Percentiles rank a stretch among this genome's conserved stretches.
Conservation (phyloP, 2,113 vertebrate species). For the Crotalus helleri region DNA sequence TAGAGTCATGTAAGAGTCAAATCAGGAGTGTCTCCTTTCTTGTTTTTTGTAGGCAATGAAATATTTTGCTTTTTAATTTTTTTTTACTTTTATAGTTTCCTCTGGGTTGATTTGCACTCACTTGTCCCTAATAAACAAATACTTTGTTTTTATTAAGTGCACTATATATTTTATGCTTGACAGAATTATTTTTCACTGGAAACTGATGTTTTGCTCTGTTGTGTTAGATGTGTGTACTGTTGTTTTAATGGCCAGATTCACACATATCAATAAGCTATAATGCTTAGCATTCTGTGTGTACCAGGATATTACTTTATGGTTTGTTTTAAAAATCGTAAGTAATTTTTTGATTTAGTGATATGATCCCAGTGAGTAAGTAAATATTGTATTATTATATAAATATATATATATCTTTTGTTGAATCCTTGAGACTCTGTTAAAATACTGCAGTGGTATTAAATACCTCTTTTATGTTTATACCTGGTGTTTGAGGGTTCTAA, state of each 20-base stretch:
- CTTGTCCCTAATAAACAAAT: conserved; percentile 8
- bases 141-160: background rate
- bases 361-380: background rate
- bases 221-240: background rate
- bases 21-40: background rate
- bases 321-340: background rate
- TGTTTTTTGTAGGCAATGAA: conserved; percentile 14
- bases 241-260: background rate
- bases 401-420: background rate
- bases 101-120: conserved; percentile 1
- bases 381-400: background rate
- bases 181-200: background rate
- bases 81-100: conserved; percentile 43
- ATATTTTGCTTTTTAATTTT: background rate
- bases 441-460: background rate
- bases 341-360: background rate
- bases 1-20: conserved; percentile 20
- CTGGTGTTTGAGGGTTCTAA: background rate
- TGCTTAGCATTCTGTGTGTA: background rate
- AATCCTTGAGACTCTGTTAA: background rate
- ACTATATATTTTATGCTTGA: conserved; percentile 12
- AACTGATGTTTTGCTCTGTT: background rate
- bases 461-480: background rate
- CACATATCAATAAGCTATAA: background rate
- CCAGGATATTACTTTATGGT: background rate